Evolutionary conservation across 2,888 invertebrate genomes (phyloP), one percentile per base, ranked within the genome.

Genomic region (Rotaria magnacalcarata): DNA sequence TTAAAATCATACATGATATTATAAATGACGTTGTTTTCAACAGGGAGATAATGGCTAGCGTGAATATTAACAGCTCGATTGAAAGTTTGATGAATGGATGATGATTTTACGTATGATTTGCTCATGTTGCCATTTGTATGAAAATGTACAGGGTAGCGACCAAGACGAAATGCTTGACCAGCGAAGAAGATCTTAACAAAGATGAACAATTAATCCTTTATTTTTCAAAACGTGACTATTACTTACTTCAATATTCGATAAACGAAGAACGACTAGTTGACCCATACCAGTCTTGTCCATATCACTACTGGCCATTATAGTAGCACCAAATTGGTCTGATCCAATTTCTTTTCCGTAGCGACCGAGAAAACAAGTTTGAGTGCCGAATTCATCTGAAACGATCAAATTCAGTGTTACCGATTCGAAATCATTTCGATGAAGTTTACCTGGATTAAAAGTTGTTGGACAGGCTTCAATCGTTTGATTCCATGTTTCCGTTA

Each of bases 11-110:
- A 80, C 84, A 85, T 85, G 16, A 87, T 85, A 52, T 87, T 52
- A 50, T 87, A 87, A 11, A 85, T 84, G 41, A 87, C 85, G 16
- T 87, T 87, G 56, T 88, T 88, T 80, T 89, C 89, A 24, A 90
- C 88, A 8, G 89, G 84, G 0, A 89, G 87, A 86, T 89, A 88
- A 87, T 90, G 88, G 0, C 89, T 88, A 19, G 89, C 89, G 85
- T 90, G 90, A 47, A 90, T 88, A 87, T 90, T 90, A 50, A 90
- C 88, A n/a, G 90, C 90, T 56, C 90, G 87, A 87, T 90, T 90
- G 87, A 89, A 90, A 10, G 89, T 89, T 41, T 89, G 75, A 86
- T 90, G 89, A 27, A 90, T 89, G 60, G 89, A 87, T 50, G 88
- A 88, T 50, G 89, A 89, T 43, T 89, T 87, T 10, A 90, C 89